Conservation (phyloP, 2,888 invertebrate species). For the Polymixis lichenea region DNA sequence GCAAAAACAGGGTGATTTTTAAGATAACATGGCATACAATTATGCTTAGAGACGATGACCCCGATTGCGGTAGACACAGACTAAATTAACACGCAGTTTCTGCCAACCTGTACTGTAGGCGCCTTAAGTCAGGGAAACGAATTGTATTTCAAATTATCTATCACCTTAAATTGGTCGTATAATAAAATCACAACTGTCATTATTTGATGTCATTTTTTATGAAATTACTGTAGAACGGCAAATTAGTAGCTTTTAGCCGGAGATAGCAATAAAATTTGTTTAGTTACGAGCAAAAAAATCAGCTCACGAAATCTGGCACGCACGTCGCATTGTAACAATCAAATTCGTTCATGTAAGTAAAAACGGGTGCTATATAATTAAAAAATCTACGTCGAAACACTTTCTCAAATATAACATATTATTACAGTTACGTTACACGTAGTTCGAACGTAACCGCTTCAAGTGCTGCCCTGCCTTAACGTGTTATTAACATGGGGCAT, state of each 20-base stretch:
- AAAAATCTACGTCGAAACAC: slow-evolving; percentile 47
- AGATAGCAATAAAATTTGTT: not conserved
- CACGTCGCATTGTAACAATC: slow-evolving; percentile 18
- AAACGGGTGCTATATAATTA: slow-evolving; percentile 56
- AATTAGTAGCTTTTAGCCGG: not conserved
- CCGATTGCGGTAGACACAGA: not conserved
- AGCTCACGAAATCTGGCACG: not conserved
- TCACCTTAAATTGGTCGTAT: too few relatives aligned
- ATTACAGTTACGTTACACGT: slow-evolving; percentile 56
- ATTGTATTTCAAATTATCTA: too few relatives aligned
- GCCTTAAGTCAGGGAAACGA: too few relatives aligned
- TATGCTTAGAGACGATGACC: not conserved
- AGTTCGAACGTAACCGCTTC: slow-evolving; percentile 35
- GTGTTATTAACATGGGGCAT: slow-evolving; percentile 49
- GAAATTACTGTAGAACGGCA: too few relatives aligned
- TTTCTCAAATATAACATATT: slow-evolving; percentile 55
- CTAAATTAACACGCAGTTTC: not conserved
- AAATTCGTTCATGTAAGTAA: slow-evolving; percentile 33
- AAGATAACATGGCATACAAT: slow-evolving; percentile 19
- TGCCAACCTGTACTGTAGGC: too few relatives aligned
- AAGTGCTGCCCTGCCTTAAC: slow-evolving; percentile 21
- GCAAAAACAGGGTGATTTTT: slow-evolving; percentile 15
- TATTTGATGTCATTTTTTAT: too few relatives aligned
- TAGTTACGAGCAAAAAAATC: not conserved
- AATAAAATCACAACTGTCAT: too few relatives aligned